Conservation (phyloP, 2,797 vertebrate genomes). For the Falco concolor region DNA sequence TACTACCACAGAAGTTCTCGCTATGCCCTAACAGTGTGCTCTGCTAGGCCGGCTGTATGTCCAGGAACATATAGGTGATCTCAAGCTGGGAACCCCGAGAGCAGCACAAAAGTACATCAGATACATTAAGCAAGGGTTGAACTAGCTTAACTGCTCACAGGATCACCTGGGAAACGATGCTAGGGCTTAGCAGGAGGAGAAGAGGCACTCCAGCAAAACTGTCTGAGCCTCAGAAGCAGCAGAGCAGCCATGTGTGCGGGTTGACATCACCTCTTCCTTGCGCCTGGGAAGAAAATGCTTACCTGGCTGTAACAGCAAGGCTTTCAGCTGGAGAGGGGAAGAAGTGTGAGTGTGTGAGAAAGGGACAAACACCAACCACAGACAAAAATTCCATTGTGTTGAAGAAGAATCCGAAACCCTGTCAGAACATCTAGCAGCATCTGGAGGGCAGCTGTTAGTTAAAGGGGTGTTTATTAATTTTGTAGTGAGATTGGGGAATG, state of each 20-base stretch:
- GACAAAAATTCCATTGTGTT: background rate
- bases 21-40: background rate
- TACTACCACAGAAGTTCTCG: rapidly evolving
- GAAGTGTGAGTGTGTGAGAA: background rate
- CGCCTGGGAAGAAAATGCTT: background rate
- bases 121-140: background rate
- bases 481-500: background rate
- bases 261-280: background rate
- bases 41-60: background rate
- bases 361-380: background rate
- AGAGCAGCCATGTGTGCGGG: background rate
- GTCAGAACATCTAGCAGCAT: background rate
- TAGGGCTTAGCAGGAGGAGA: background rate
- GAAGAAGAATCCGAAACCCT: background rate
- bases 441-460: background rate
- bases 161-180: background rate
- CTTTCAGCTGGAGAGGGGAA: background rate
- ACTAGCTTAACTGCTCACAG: background rate
- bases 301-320: background rate
- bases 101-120: background rate
- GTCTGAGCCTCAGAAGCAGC: background rate
- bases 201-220: background rate
- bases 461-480: background rate
- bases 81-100: background rate
- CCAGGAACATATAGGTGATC: background rate